phyloP scores from a whole-genome alignment of 2,888 invertebrate species.

The Aquatica leii region DNA sequence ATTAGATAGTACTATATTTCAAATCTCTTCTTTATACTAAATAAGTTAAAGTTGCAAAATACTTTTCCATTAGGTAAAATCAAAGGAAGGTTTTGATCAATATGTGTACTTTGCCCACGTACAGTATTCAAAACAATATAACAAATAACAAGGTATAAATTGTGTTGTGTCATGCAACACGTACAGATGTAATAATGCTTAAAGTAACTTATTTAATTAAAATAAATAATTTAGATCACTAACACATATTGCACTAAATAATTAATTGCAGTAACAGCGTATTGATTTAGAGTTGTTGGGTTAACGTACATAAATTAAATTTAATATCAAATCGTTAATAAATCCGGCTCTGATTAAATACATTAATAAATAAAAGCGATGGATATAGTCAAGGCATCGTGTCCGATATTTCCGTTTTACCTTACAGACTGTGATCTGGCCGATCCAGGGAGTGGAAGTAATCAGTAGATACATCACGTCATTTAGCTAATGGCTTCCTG shows the following conservation, averaged over 20 bases:
- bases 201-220: conserved; percentile 1
- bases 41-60: no score
- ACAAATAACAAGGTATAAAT: no score
- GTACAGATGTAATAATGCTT: no score
- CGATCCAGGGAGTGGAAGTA: conserved; percentile 56
- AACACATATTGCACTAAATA: conserved; percentile 10
- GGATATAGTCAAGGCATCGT: conserved; percentile 27
- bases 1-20: no score
- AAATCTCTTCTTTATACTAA: no score
- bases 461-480: conserved; percentile 61
- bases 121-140: no score
- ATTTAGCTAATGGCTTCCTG: conserved; percentile 63
- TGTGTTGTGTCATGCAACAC: no score
- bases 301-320: conserved; percentile 10
- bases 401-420: conserved; percentile 51
- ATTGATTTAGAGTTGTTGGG: conserved; percentile 5
- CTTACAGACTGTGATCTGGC: conserved; percentile 42
- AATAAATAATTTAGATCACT: conserved; percentile 8
- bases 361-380: conserved; percentile 43
- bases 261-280: conserved; percentile 1
- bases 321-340: conserved; percentile 10
- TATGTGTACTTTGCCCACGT: no score
- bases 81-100: no score
- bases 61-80: no score
- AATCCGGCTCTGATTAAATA: conserved; percentile 33